phyloP scores from a whole-genome alignment of 2,113 vertebrate genomes.

The Malurus melanocephalus region DNA sequence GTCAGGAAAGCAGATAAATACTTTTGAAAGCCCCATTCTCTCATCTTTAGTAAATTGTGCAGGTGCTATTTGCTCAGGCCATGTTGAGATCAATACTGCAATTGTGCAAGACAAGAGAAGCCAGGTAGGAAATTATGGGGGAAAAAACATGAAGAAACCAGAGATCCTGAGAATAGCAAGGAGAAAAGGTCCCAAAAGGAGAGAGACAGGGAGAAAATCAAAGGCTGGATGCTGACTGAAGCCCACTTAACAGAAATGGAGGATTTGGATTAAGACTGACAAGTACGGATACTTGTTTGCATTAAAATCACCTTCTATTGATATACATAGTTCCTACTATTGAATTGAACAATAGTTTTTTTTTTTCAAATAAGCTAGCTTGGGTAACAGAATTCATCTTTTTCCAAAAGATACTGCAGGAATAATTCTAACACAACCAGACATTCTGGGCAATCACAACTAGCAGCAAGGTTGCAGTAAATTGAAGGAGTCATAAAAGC shows the following conservation, averaged over 20 bases:
- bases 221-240: not conserved
- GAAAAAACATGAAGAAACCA: accelerated
- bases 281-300: not conserved
- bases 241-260: not conserved
- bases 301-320: not conserved
- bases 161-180: not conserved
- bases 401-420: not conserved
- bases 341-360: not conserved
- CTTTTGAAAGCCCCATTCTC: not conserved
- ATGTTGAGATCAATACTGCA: not conserved
- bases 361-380: not conserved
- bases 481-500: not conserved
- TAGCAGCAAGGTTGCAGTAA: not conserved
- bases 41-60: not conserved
- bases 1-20: not conserved
- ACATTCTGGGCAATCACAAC: not conserved
- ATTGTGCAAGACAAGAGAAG: not conserved
- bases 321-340: not conserved
- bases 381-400: not conserved
- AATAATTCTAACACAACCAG: not conserved
- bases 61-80: not conserved
- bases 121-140: not conserved
- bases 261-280: not conserved
- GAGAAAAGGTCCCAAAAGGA: not conserved
- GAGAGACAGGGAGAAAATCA: not conserved